Base-by-base conservation (phyloP, 2,888 invertebrate species). In the Eupithecia subumbrata region DNA sequence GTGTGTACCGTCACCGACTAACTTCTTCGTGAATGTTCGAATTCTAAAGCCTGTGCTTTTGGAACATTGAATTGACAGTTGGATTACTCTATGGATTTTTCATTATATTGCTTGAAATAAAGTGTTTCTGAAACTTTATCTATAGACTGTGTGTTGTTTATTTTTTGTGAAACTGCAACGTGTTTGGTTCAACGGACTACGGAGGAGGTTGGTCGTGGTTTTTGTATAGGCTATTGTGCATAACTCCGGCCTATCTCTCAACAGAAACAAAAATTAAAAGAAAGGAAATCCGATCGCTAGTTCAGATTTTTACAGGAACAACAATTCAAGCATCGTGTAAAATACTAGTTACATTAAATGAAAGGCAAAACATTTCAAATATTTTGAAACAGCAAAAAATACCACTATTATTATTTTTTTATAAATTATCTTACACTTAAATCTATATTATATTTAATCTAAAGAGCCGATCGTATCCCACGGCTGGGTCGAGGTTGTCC, bases 171-270 rank as follows among this genome's bases (percentile, higher is more conserved):
- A 91, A 90, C 92, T 92, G 89, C 93, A 93, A 94, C 94, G 94
- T 94, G 94, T 93, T 92, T 94, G 91, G 95, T 95, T 95, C 94
- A 94, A 94, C 92, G 95, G 94, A 95, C 94, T 92, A 22, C 91
- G 85, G 90, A 92, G 90, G 90, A 91, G 92, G 95, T 94, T 93
- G 93, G 93, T 92, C 90, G 90, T 85, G 89, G 89, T 90, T 88
- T 90, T 90, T 86, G 89, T 90, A 90, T 89, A 91, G 88, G 89
- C 89, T 88, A 89, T 90, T 91, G 89, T 91, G 88, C 85, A 88
- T 86, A 88, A 88, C 90, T 91, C 89, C 85, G 89, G 88, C 88
- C 87, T 86, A 88, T 86, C 71, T 75, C 71, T 75, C 72, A 48
- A 43, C 40, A 48, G 40, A 45, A 56, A 71, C 40, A 67, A 71